Base-by-base conservation (phyloP, 2,113 vertebrate genomes). In the Peromyscus polionotus region DNA sequence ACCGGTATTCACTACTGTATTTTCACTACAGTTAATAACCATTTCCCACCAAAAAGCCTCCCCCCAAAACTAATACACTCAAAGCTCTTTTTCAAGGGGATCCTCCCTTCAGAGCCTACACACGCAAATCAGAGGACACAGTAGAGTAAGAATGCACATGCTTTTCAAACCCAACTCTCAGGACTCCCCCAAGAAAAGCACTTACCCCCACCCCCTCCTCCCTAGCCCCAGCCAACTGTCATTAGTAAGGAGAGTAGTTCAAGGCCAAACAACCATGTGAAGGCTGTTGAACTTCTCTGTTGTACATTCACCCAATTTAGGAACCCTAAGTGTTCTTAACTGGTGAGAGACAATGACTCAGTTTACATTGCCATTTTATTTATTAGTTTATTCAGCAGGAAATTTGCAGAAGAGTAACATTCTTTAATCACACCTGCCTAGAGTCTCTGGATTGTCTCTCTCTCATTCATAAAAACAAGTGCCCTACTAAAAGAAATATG, bases 351-450 rank as follows among this genome's bases (percentile, higher is more conserved):
- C 95, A 96, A 94, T 2, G 20, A 75, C 7, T 81, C 57, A 48
- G 7, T 75, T 83, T 45, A 77, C n/a, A 79, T 85, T 19, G 13
- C 90, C 75, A 36, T 51, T 54, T 77, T 79, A n/a, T 19, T 88
- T 54, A 26, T 95, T 65, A 12, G 57, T 87, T 88, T 94, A 88
- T 91, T 93, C 48, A 95, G 54, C 26, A 95, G 45, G 31, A 93
- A 16, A 48, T 94, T 63, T 92, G 68, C 92, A 97, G 91, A 96
- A 95, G 88, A 91, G 22, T 20, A 67, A 31, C 42, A 86, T 84
- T 96, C 65, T 83, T 59, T 68, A 68, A 77, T 86, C 14, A 79
- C 4, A 88, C 61, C 84, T 93, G 48, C 79, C 73, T 90, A 54
- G 51, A 57, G 68, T 75, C 67, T 28, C 28, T 68, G 86, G 96